Conservation (phyloP, 2,113 vertebrate genomes). For the Lycaon pictus region DNA sequence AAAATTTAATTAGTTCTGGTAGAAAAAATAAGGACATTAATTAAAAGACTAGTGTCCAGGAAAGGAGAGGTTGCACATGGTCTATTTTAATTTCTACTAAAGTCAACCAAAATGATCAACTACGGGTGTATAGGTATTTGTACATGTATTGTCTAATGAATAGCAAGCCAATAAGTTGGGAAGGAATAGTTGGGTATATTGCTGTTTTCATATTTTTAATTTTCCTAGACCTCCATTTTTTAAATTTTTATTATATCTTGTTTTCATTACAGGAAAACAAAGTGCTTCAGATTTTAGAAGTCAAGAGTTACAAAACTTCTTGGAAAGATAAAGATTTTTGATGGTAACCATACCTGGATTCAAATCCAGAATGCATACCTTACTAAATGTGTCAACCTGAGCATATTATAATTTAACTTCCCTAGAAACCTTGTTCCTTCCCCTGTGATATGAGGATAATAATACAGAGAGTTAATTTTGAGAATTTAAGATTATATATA, state of each 20-base stretch:
- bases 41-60: conserved; percentile 20
- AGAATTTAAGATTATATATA: not conserved
- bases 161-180: not conserved
- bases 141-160: not conserved
- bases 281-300: not conserved
- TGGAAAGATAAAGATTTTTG: not conserved
- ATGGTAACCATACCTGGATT: not conserved
- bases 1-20: conserved; percentile 63
- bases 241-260: not conserved
- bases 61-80: not conserved
- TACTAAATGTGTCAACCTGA: not conserved
- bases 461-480: not conserved
- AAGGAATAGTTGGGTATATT: not conserved
- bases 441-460: not conserved
- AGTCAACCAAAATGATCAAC: not conserved
- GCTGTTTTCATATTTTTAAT: not conserved
- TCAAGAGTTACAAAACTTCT: not conserved
- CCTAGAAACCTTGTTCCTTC: not conserved
- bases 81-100: conserved; percentile 63
- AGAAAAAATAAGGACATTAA: conserved; percentile 21
- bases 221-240: not conserved
- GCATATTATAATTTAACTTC: not conserved
- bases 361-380: not conserved
- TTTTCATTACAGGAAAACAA: not conserved
- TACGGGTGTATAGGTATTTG: not conserved